Conservation (phyloP, 1,140 invertebrate species). For the Calephelis virginiensis region DNA sequence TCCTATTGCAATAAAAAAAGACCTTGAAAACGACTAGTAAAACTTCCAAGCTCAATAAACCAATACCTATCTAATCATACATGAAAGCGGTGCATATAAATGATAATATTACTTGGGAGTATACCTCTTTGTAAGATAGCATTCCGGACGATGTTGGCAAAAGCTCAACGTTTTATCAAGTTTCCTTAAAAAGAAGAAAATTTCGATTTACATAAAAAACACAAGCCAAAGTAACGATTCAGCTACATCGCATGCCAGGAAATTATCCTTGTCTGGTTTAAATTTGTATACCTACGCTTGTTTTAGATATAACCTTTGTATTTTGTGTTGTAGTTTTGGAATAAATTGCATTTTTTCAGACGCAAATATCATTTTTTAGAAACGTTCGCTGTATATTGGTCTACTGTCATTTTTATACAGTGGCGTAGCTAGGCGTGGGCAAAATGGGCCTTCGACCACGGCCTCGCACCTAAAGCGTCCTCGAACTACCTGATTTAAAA, state of each 20-base stretch:
- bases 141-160: constrained; percentile 26
- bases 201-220: constrained; percentile 25
- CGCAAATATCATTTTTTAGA: no score
- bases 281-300: constrained; percentile 12
- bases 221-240: constrained; percentile 24
- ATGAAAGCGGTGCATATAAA: constrained; percentile 15
- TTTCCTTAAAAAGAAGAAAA: constrained; percentile 23
- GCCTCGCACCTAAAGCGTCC: no score
- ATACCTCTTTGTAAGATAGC: constrained; percentile 19
- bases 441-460: no score
- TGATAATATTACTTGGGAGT: constrained; percentile 8
- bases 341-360: no score
- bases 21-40: background rate
- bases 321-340: background rate
- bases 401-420: no score
- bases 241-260: constrained; percentile 20
- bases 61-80: constrained; percentile 7
- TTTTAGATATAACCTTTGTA: constrained; percentile 1
- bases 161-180: constrained; percentile 24
- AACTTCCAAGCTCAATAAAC: background rate
- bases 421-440: no score
- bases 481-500: no score
- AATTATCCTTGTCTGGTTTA: constrained; percentile 16
- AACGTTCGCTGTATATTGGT: no score
- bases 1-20: no score